Evolutionary conservation across 2,113 vertebrate species (phyloP), one percentile per base, ranked within the genome.

Genomic region (Capreolus pygargus): DNA sequence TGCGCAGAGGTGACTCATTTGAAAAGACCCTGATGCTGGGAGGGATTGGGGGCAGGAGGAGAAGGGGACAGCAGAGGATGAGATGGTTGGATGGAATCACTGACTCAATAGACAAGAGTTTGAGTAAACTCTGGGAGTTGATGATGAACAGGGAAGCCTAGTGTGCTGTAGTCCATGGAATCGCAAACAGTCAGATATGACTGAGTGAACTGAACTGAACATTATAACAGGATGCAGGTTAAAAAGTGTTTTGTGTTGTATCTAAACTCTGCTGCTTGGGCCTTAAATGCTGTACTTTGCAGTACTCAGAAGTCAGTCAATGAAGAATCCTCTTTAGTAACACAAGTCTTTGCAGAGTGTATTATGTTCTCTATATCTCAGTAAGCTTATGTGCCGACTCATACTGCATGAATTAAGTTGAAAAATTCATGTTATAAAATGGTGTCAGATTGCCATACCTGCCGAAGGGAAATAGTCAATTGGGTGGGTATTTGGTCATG

Each of bases 171-270:
- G 19, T 39, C 67, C 67, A 36, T 39, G 67, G n/a, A 70, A 36
- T 0, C 17, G 2, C 19, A 36, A 67, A 19, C 9, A 70, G 5
- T 70, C 19, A 0, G 67, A 39, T n/a, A 23, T 1, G 0, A 70
- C 19, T 39, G n/a, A 70, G 9, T 55, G 54, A 55, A 39, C 67
- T 23, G 9, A 70, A 70, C 67, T 23, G n/a, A 70, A 39, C n/a
- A 36, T 36, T 36, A 70, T 70, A 47, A 79, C 5, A 43, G 27
- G 54, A 82, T 64, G 11, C 52, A 78, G 58, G 43, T 86, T 81
- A 25, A 91, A 86, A 94, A 50, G 4, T 11, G 1, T 10, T 79
- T 43, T 87, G 15, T 60, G 2, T 30, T 95, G 5, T 90, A 50
- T 52, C 5, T 39, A 90, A 30, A 54, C 3, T 54, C 5, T n/a